These are phyloP conservation scores for Brachionus manjavacas DNA, from an alignment of 1,140 invertebrate species.

Conservation along the genomic window DNA sequence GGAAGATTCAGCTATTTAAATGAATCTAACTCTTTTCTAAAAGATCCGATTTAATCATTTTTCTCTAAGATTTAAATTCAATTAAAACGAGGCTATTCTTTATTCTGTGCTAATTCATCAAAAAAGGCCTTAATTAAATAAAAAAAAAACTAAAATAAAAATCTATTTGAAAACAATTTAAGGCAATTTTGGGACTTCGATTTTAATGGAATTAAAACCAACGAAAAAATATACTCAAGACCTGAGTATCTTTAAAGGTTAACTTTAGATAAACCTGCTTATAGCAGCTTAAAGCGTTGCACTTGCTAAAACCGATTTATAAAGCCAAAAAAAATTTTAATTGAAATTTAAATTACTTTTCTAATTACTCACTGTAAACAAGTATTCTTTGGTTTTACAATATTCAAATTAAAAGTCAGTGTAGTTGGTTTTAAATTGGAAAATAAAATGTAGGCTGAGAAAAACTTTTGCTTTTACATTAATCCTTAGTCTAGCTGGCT, in stretches of 20 bases:
- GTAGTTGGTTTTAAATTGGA: background rate
- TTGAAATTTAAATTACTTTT: background rate
- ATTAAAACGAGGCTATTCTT: background rate
- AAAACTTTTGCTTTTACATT: background rate
- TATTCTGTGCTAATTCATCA: background rate
- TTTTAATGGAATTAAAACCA: background rate
- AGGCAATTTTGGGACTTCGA: background rate
- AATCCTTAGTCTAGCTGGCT: background rate
- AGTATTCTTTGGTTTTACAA: background rate
- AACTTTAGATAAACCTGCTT: too few species aligned
- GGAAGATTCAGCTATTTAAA: background rate
- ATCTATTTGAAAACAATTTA: too few species aligned
- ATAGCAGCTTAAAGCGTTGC: too few species aligned
- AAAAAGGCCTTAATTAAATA: background rate
- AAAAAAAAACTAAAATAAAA: too few species aligned
- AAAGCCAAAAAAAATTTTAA: background rate
- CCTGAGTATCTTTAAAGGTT: background rate
- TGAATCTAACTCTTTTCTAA: background rate
- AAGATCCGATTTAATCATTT: background rate
- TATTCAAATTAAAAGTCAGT: background rate
- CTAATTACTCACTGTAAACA: background rate
- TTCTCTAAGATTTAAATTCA: background rate
- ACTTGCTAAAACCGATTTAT: background rate
- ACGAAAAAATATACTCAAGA: background rate
- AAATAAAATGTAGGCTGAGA: background rate